These are phyloP conservation scores for Sinosuthora webbiana DNA, from an alignment of 2,113 vertebrate genomes.

Conservation along the genomic window DNA sequence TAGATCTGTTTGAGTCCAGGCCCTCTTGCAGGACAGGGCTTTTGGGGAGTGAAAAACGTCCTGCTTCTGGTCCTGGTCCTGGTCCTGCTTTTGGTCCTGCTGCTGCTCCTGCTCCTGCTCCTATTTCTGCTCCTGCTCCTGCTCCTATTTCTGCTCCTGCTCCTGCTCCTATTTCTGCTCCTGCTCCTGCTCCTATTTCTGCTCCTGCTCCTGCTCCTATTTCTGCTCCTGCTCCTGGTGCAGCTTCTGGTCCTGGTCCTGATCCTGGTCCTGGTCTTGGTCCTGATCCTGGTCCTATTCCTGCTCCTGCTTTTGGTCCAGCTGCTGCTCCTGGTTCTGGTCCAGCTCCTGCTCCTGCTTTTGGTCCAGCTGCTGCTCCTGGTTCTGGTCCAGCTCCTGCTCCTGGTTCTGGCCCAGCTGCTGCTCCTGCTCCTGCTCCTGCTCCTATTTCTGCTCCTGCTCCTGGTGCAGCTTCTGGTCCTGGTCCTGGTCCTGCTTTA, in stretches of 20 bases:
- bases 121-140: no score
- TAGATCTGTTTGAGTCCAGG: neutral
- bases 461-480: neutral
- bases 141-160: fast-evolving
- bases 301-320: neutral
- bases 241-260: fast-evolving
- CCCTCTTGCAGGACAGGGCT: neutral
- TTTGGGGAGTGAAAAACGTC: neutral
- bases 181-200: no score
- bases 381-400: neutral
- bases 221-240: neutral
- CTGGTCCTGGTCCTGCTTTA: no score
- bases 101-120: fast-evolving
- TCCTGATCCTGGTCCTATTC: fast-evolving
- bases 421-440: fast-evolving
- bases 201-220: fast-evolving
- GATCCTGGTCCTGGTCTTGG: fast-evolving
- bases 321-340: fast-evolving
- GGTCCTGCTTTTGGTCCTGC: fast-evolving
- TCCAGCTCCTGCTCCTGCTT: fast-evolving
- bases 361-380: neutral
- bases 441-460: fast-evolving
- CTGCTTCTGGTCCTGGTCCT: neutral
- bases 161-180: no score
- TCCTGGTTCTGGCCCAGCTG: fast-evolving